Conservation (phyloP, 1,140 invertebrate species). For the Drosophila willistoni region DNA sequence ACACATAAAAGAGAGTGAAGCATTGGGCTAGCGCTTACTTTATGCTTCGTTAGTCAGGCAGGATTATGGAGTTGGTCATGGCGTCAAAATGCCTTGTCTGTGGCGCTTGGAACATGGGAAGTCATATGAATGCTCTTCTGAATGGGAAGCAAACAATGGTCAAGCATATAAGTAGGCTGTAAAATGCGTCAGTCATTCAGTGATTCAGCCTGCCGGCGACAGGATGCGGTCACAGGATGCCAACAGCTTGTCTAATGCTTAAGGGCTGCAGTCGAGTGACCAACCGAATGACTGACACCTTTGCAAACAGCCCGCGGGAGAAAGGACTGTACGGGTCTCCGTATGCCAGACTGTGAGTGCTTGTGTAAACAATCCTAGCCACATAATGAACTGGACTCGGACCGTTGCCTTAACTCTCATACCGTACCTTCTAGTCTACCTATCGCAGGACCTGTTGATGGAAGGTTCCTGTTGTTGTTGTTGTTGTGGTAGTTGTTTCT, state of each 20-base stretch:
- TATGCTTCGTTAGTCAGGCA: constrained; percentile 56
- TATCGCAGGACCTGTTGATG: constrained; percentile 61
- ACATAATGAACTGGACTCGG: constrained; percentile 58
- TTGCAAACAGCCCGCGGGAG: constrained; percentile 58
- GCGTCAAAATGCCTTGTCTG: constrained; percentile 68
- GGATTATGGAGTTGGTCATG: constrained; percentile 37
- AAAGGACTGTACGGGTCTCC: neutral
- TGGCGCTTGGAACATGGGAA: constrained; percentile 37
- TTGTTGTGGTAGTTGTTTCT: constrained; percentile 16
- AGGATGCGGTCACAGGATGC: constrained; percentile 74
- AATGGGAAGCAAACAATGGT: constrained; percentile 44
- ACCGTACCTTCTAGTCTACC: constrained; percentile 1
- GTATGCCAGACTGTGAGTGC: constrained; percentile 20
- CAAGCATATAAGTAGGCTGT: constrained; percentile 36
- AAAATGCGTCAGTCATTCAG: constrained; percentile 41
- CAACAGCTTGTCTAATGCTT: constrained; percentile 51
- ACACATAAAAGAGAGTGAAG: constrained; percentile 17
- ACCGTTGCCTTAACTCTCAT: neutral
- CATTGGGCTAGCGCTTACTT: constrained; percentile 57
- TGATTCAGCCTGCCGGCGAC: constrained; percentile 54
- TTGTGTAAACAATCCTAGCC: constrained; percentile 56
- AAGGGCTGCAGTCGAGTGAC: constrained; percentile 64
- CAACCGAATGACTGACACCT: constrained; percentile 75
- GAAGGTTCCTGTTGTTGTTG: constrained; percentile 7
- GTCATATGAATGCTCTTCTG: constrained; percentile 60